Base-by-base conservation (phyloP, 2,888 invertebrate genomes). In the Loripinus fragilis region DNA sequence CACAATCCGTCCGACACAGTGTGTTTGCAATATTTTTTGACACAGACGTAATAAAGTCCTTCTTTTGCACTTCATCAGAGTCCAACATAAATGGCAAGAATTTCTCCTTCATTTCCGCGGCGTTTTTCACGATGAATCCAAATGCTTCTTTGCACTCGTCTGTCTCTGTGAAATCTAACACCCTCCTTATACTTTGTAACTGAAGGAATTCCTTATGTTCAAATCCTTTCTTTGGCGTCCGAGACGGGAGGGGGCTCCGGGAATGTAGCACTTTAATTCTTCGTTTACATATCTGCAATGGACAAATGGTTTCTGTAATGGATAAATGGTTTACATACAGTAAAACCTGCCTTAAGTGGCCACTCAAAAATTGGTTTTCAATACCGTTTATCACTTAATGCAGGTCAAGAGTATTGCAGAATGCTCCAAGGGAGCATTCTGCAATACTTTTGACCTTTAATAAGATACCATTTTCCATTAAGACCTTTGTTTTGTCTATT, bases 21-120 rank as follows among this genome's bases (percentile, higher is more conserved):
- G 97, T 97, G 92, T 97, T 97, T 64, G 98, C 98, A 95, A 98
- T 97, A 94, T 97, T 97, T 91, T 97, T 96, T 92, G 98, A 97
- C 83, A 98, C 95, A 82, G 95, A 96, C 86, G 96, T 96, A 87
- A 98, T 95, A 94, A 98, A 97, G 86, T 95, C 95, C 52, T 33
- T 71, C 64, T 79, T 79, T 65, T 95, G 94, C 7, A 83, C 72
- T 76, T 97, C 96, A 87, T 97, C 97, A 89, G 97, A 97, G 50
- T 95, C 95, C 91, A 98, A 96, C 92, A 96, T 96, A 93, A 98
- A 98, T 60, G 97, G 96, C 94, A 96, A 97, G 83, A 98, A 94
- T 92, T 96, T 96, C 93, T 98, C 98, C 93, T 97, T 98, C 81
- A 96, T 93, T 93, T 97, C 97, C 88, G 96, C 96, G 92, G 96